A percentile compares a stretch with the other conserved stretches of the same genome.
Conservation (phyloP, 2,113 vertebrate genomes). For the Channa argus region DNA sequence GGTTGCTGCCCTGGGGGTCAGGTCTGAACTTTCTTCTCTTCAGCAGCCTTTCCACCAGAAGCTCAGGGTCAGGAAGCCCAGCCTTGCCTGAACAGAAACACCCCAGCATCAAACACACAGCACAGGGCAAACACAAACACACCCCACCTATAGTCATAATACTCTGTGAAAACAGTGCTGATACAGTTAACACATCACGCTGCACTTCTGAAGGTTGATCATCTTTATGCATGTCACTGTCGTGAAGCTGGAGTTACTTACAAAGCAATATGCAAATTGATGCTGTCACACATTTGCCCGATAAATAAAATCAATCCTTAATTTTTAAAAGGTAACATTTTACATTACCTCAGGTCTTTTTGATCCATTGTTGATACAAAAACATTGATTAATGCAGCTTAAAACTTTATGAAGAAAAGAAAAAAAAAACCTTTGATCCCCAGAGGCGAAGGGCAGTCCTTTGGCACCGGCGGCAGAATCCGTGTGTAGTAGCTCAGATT, state of each 20-base stretch:
- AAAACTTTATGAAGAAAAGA: neutral
- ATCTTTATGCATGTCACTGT: neutral
- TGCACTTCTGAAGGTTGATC: slow-evolving; percentile 36
- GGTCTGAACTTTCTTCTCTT: slow-evolving; percentile 88
- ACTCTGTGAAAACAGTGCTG: slow-evolving; percentile 32
- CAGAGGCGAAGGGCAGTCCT: slow-evolving; percentile 91
- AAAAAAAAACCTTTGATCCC: slow-evolving; percentile 88
- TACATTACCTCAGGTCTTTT: too few relatives aligned
- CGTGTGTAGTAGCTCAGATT: slow-evolving; percentile 96
- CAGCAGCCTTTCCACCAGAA: slow-evolving; percentile 87
- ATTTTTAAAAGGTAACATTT: too few relatives aligned
- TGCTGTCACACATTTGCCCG: neutral
- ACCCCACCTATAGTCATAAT: slow-evolving; percentile 43
- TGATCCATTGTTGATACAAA: neutral
- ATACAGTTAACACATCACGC: slow-evolving; percentile 16
- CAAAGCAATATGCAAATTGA: neutral
- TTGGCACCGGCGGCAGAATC: slow-evolving; percentile 89
- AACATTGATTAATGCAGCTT: neutral
- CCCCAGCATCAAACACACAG: neutral
- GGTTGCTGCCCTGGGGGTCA: slow-evolving; percentile 90
- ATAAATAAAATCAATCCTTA: too few relatives aligned
- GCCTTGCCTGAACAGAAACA: slow-evolving; percentile 83
- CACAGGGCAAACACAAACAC: slow-evolving; percentile 1
- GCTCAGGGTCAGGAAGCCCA: slow-evolving; percentile 86
- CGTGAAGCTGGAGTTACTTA: neutral